Conservation (phyloP, 2,113 vertebrate genomes). For the Heterochromis multidens region DNA sequence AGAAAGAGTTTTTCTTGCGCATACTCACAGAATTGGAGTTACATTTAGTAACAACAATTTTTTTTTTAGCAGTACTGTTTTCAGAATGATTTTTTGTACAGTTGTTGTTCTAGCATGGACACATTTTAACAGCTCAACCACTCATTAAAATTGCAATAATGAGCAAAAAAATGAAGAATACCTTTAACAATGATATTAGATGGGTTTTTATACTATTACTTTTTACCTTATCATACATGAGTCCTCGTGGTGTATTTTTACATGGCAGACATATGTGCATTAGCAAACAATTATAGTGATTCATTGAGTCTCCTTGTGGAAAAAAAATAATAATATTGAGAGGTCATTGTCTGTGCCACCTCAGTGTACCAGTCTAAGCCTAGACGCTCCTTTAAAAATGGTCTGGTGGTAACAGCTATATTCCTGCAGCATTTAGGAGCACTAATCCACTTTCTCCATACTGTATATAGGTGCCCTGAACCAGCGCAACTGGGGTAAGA, state of each 20-base stretch:
- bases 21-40: not conserved
- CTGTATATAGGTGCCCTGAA: slow-evolving; percentile 82
- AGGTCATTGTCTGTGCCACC: not conserved
- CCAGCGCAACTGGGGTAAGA: slow-evolving; percentile 90
- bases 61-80: too few relatives aligned
- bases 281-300: too few relatives aligned
- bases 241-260: not conserved
- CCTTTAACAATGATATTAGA: not conserved
- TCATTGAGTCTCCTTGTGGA: too few relatives aligned
- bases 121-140: not conserved
- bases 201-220: not conserved
- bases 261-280: not conserved
- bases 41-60: not conserved
- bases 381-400: not conserved
- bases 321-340: too few relatives aligned
- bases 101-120: not conserved
- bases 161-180: not conserved
- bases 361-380: not conserved
- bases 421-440: not conserved
- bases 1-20: too few relatives aligned
- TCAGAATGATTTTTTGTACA: not conserved
- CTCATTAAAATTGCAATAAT: not conserved
- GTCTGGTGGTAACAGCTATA: not conserved
- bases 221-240: not conserved
- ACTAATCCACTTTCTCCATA: not conserved